Percentiles rank a stretch among this genome's conserved stretches.
Evolutionary conservation across 1,140 invertebrate genomes (phyloP).

Genomic region (Tetranychus cinnabarinus): DNA sequence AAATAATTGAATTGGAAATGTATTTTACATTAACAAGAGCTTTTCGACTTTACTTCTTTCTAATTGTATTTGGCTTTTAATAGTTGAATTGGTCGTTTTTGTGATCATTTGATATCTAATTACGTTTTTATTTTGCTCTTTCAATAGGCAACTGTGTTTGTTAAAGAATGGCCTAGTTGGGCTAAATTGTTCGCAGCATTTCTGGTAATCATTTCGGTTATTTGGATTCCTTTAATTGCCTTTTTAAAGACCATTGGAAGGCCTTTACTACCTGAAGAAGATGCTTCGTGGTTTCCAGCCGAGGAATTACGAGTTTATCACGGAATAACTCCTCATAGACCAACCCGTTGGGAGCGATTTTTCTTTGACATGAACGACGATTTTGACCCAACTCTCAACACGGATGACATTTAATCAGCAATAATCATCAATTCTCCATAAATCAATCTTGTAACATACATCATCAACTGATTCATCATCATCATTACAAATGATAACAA

Average conservation of each 20-base stretch:
- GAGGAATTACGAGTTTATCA: slow-evolving; percentile 67
- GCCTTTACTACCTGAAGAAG: slow-evolving; percentile 58
- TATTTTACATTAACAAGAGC: no score
- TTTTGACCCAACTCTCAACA: neutral
- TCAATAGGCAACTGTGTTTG: slow-evolving; percentile 38
- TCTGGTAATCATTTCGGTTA: slow-evolving; percentile 47
- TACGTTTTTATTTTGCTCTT: neutral
- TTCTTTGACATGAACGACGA: slow-evolving; percentile 61
- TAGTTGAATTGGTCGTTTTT: no score
- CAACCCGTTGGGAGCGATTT: slow-evolving; percentile 44
- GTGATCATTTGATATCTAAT: no score
- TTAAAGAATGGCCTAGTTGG: slow-evolving; percentile 52
- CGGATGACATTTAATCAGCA: neutral
- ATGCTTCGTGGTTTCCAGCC: slow-evolving; percentile 72
- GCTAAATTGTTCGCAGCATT: slow-evolving; percentile 45
- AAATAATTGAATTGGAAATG: no score
- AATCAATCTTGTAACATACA: neutral
- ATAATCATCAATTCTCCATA: neutral
- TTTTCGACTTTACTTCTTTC: neutral
- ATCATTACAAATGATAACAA: neutral
- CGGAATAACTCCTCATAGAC: slow-evolving; percentile 51
- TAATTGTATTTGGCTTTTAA: neutral
- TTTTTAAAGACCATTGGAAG: slow-evolving; percentile 46
- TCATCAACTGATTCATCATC: neutral
- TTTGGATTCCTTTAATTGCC: slow-evolving; percentile 66